Percentiles rank a stretch among this genome's conserved stretches.
Evolutionary conservation across 2,797 vertebrate genomes (phyloP).

Genomic region (Chaenodraco wilsoni): DNA sequence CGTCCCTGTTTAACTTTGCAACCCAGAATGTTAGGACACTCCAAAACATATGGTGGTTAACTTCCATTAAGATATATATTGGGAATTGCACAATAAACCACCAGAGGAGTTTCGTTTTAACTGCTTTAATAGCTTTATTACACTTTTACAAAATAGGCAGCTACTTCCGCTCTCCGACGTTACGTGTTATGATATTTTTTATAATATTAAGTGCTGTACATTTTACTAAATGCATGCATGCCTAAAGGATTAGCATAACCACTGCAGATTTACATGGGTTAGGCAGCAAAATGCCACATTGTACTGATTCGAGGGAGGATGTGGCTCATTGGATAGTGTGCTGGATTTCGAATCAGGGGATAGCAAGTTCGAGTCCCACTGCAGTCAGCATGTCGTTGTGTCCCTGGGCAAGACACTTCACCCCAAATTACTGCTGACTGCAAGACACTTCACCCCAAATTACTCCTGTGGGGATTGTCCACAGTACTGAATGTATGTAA

Average conservation of each 20-base stretch:
- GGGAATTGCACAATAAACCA: not conserved
- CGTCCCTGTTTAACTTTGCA: not conserved
- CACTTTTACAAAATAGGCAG: not conserved
- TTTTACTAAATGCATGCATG: too few species aligned
- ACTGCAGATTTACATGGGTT: not conserved
- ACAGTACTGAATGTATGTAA: too few species aligned
- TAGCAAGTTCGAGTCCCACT: too few species aligned
- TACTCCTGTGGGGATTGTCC: too few species aligned
- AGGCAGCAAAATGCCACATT: not conserved
- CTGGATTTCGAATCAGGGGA: too few species aligned
- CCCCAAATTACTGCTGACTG: too few species aligned
- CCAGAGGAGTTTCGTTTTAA: not conserved
- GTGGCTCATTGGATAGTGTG: too few species aligned
- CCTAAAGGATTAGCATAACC: too few species aligned
- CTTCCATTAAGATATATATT: rapidly evolving
- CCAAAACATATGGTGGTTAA: not conserved
- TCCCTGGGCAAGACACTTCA: too few species aligned
- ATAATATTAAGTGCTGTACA: too few species aligned
- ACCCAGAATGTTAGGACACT: not conserved
- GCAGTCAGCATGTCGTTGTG: too few species aligned
- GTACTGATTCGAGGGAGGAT: not conserved
- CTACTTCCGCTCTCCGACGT: not conserved
- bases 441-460: too few species aligned
- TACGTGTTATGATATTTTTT: not conserved
- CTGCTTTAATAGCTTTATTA: not conserved